Percentiles rank a stretch among this genome's conserved stretches.
These are phyloP conservation scores for Eupithecia insigniata DNA, from an alignment of 2,888 invertebrate genomes.

Conservation along the genomic window DNA sequence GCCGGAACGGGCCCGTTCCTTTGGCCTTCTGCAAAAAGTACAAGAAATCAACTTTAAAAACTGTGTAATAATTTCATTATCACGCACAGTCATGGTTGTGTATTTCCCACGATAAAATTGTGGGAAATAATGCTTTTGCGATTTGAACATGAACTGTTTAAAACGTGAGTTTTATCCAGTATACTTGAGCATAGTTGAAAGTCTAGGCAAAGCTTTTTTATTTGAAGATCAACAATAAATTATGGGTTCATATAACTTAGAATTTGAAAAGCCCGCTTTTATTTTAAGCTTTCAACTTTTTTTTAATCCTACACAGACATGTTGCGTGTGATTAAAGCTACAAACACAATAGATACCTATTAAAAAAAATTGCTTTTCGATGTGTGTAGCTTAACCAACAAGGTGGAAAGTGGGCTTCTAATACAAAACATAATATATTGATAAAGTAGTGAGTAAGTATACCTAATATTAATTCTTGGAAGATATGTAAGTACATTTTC, in stretches of 20 bases:
- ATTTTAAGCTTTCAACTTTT: neutral
- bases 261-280: neutral
- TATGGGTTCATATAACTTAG: neutral
- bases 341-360: neutral
- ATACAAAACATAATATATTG: neutral
- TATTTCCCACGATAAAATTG: neutral
- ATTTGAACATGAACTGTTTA: neutral
- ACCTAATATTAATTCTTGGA: neutral
- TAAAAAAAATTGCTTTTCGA: neutral
- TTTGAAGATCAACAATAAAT: neutral
- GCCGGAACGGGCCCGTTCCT: conserved; percentile 57
- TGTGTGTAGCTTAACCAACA: neutral
- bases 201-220: neutral
- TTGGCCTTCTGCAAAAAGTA: conserved; percentile 58
- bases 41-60: neutral
- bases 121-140: neutral
- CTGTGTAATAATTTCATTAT: neutral
- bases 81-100: neutral
- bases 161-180: neutral
- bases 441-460: neutral
- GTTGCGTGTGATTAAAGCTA: neutral
- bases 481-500: neutral
- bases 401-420: neutral
- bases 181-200: neutral
- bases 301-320: neutral